Base-by-base conservation (phyloP, 2,888 invertebrate species). In the Tetragonisca angustula region DNA sequence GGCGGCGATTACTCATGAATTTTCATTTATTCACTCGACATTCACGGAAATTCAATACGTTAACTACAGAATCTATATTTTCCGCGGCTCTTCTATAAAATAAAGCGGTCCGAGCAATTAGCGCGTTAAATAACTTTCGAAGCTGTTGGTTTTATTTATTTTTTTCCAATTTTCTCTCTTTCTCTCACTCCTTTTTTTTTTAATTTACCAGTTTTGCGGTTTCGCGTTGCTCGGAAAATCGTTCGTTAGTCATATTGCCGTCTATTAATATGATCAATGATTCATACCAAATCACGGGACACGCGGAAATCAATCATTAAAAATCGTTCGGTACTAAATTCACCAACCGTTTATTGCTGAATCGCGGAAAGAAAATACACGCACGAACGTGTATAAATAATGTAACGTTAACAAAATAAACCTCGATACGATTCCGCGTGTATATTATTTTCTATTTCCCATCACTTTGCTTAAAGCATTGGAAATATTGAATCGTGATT, bases 11-110 rank as follows among this genome's bases (percentile, higher is more conserved):
- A 83, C 69, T 70, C 75, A 61, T 74, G 83, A 83, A 84, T 84
- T 84, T 84, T 84, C 84, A 84, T 78, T 83, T 76, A 76, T 84
- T 84, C 74, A 64, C n/a, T 64, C 61, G 74, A 83, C 73, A 71
- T 75, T 56, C 64, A 69, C 79, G 52, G 71, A 72, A 78, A 84
- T 84, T 84, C 84, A 69, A 76, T 84, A 72, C 75, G 52, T 50
- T 64, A 79, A 59, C 79, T 68, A 71, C 73, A 11, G 78, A 74
- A 78, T 78, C 50, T 85, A 82, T 87, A 87, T 88, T 77, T 83
- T 79, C 59, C 69, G 27, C 62, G 75, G 9, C 78, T 75, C 19
- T 75, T 78, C 72, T 80, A 62, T 43, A 49, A 64, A 79, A 79
- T 79, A 79, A 79, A 68, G 56, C 62, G 43, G 72, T n/a, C 65